Conservation (phyloP, 2,113 vertebrate species). For the Bathybates hornii region DNA sequence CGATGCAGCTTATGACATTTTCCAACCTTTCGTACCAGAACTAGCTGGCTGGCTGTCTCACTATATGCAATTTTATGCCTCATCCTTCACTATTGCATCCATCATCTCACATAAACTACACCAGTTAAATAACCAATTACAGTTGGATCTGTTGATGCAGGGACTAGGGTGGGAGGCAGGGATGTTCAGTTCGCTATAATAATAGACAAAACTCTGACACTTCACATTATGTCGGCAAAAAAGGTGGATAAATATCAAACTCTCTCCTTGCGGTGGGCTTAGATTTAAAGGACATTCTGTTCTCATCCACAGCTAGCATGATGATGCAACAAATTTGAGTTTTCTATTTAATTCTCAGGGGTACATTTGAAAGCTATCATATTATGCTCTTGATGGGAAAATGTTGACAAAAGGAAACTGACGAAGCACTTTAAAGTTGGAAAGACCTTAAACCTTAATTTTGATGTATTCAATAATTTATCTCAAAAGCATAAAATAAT, state of each 20-base stretch:
- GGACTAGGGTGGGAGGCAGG: neutral
- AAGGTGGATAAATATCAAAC: neutral
- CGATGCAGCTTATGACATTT: slow-evolving; percentile 50
- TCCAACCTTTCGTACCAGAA: slow-evolving; percentile 51
- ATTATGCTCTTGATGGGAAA: neutral
- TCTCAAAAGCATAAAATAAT: neutral
- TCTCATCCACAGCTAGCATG: neutral
- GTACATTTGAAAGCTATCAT: neutral
- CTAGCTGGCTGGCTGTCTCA: slow-evolving; percentile 2
- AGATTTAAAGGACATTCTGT: neutral
- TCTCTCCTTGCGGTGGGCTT: neutral
- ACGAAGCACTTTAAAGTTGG: neutral
- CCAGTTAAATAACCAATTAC: slow-evolving; percentile 33
- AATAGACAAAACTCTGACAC: slow-evolving; percentile 1
- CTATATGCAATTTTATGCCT: slow-evolving; percentile 24
- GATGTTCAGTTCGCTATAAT: neutral
- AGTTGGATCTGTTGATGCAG: slow-evolving; percentile 5
- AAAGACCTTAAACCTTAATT: neutral
- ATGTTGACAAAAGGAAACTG: neutral
- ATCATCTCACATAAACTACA: slow-evolving; percentile 8
- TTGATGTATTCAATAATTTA: neutral
- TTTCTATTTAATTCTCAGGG: neutral
- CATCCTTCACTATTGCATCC: slow-evolving; percentile 38
- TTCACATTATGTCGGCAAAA: neutral
- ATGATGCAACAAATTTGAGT: neutral